These are phyloP conservation scores for Sinonovacula constricta DNA, from an alignment of 1,140 invertebrate species.

Conservation along the genomic window DNA sequence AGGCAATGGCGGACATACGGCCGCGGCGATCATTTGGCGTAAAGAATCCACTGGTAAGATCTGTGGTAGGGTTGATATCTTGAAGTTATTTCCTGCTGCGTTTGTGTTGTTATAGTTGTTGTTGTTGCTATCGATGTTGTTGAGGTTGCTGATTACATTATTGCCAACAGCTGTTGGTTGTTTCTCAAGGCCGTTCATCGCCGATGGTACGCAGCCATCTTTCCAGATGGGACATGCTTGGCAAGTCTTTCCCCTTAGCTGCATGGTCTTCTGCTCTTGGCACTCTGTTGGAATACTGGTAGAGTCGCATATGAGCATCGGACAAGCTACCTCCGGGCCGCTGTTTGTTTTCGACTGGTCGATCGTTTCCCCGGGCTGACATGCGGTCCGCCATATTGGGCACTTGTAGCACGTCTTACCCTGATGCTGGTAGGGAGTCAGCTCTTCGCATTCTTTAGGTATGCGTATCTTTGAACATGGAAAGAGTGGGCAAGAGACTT, in stretches of 20 bases:
- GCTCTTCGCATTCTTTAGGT: slow-evolving; percentile 28
- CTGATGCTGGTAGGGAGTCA: slow-evolving; percentile 24
- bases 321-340: slow-evolving; percentile 16
- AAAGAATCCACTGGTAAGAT: slow-evolving; percentile 22
- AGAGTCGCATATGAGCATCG: slow-evolving; percentile 14
- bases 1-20: slow-evolving; percentile 18
- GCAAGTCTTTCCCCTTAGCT: slow-evolving; percentile 9
- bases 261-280: slow-evolving; percentile 7
- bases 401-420: slow-evolving; percentile 38
- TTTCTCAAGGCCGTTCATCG: not conserved
- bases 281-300: slow-evolving; percentile 33
- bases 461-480: slow-evolving; percentile 28
- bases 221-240: slow-evolving; percentile 23
- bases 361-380: not conserved
- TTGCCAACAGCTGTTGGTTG: not conserved
- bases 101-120: not conserved
- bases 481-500: slow-evolving; percentile 11
- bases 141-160: not conserved
- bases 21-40: not conserved
- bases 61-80: slow-evolving; percentile 12
- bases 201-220: not conserved
- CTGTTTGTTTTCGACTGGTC: not conserved
- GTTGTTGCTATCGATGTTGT: not conserved
- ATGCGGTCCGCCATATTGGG: slow-evolving; percentile 15
- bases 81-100: not conserved